These are phyloP conservation scores for Hyphantria cunea DNA, from an alignment of 1,140 invertebrate species.

Conservation along the genomic window DNA sequence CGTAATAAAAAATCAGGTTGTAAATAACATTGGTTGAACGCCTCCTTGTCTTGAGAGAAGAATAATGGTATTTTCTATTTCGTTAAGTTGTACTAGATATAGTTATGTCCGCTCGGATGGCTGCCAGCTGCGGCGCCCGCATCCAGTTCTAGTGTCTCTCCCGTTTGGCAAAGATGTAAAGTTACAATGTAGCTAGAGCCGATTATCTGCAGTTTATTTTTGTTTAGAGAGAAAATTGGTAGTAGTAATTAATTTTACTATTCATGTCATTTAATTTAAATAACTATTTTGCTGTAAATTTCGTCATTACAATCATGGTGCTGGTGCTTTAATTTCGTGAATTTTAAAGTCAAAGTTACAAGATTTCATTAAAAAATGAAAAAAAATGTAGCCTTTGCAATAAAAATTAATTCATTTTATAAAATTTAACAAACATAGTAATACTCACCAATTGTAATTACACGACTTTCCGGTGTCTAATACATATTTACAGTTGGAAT, in stretches of 20 bases:
- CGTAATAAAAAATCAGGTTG: constrained; percentile 64
- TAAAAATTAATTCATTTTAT: too few species aligned
- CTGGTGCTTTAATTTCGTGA: too few species aligned
- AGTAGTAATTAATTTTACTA: too few species aligned
- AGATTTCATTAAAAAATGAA: too few species aligned
- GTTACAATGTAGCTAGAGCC: constrained; percentile 25
- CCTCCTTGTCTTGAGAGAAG: constrained; percentile 70
- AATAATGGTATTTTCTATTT: constrained; percentile 78
- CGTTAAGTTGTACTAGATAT: constrained; percentile 65
- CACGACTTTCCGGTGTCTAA: too few species aligned
- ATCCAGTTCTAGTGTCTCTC: constrained; percentile 42
- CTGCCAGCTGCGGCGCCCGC: constrained; percentile 62
- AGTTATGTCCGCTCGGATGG: constrained; percentile 67
- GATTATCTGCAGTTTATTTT: constrained; percentile 8
- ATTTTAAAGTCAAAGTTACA: too few species aligned
- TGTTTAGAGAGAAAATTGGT: constrained; percentile 1
- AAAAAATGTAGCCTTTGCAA: too few species aligned
- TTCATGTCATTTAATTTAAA: too few species aligned
- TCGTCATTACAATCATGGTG: too few species aligned
- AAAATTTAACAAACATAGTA: too few species aligned
- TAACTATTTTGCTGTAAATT: too few species aligned
- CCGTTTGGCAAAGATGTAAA: constrained; percentile 47
- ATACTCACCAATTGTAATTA: too few species aligned
- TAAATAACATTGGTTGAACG: constrained; percentile 72
- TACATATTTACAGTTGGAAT: not conserved